Base-by-base conservation (phyloP, 2,888 invertebrate genomes). In the Ophion ventricosus region DNA sequence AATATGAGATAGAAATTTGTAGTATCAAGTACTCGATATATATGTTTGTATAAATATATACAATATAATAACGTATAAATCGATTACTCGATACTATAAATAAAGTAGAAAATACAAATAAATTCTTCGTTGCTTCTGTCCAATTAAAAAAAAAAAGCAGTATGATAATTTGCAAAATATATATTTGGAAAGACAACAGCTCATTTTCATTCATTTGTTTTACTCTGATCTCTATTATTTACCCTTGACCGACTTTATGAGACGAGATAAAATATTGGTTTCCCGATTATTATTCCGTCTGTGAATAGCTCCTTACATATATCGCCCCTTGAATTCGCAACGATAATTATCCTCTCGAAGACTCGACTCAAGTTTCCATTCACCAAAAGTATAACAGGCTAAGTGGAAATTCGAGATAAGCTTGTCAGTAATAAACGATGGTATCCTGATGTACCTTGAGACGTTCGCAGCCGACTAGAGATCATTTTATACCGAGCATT, bases 271-370 rank as follows among this genome's bases (percentile, higher is more conserved):
- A 59, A 57, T 72, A 59, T 57, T 72, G 23, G 20, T 20, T 35
- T 40, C 11, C 57, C 57, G 35, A 35, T 29, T 17, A 72, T 72
- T 72, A 72, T 72, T 57, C 40, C 29, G 75, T 64, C 29, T 26
- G 56, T 64, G 64, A 26, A 64, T 64, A 29, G 57, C 59, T 66
- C 23, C 40, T 20, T 25, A 66, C 23, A 35, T 56, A 75, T 8
- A 35, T 75, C 75, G 75, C 64, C 23, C 64, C 75, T 54, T 54
- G 56, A 64, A 64, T 64, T 75, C 56, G 29, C 75, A 26, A 35
- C 75, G 29, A 75, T 35, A 75, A 75, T 75, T 75, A 54, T 66
- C 54, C 64, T 64, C 29, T 56, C 17, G 56, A 75, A 35, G 64
- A 29, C 54, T 64, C 35, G 11, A 54, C 64, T 54, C 64, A 64